phyloP scores from a whole-genome alignment of 2,888 invertebrate species.

The Eilema depressum region DNA sequence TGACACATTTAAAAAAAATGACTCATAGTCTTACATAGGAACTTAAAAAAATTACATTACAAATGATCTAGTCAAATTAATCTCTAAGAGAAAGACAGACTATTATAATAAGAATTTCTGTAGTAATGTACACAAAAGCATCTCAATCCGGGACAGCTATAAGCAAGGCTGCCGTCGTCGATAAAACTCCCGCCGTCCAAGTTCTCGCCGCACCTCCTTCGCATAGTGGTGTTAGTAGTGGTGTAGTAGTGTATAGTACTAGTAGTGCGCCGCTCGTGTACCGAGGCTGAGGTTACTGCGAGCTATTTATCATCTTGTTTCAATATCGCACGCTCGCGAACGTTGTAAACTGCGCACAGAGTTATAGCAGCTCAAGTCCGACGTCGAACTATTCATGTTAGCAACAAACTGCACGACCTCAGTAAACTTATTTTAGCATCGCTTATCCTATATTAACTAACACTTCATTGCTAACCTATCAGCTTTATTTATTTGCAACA shows the following conservation, averaged over 20 bases:
- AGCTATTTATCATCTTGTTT: constrained; percentile 14
- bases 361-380: neutral
- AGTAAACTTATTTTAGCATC: neutral
- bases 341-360: neutral
- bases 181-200: constrained; percentile 7
- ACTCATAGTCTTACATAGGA: too few relatives aligned
- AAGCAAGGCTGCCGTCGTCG: constrained; percentile 7
- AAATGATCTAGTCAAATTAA: neutral
- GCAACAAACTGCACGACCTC: neutral
- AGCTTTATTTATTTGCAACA: too few relatives aligned
- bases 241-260: too few relatives aligned
- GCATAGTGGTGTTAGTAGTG: neutral
- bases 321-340: constrained; percentile 9
- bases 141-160: constrained; percentile 8
- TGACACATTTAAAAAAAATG: too few relatives aligned
- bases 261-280: neutral
- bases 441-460: too few relatives aligned
- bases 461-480: too few relatives aligned
- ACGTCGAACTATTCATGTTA: constrained; percentile 1
- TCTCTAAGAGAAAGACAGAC: neutral
- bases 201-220: neutral
- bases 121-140: constrained; percentile 1
- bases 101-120: constrained; percentile 3
- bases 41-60: too few relatives aligned
- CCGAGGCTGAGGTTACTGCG: neutral